Evolutionary conservation across 1,140 invertebrate genomes (phyloP).

Genomic region (Euura lappo): DNA sequence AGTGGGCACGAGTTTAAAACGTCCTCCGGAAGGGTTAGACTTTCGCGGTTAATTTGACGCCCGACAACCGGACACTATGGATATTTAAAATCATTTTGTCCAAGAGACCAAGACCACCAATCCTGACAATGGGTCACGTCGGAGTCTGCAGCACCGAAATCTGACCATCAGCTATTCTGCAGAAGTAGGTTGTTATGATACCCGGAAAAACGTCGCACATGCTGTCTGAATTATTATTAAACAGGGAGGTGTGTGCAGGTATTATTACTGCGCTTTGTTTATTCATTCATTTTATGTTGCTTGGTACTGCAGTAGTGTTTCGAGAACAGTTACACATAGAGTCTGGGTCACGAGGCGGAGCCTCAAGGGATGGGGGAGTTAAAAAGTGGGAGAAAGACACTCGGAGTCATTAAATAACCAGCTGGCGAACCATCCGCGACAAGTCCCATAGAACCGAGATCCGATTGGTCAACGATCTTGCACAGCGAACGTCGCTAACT

Average conservation of each 20-base stretch:
- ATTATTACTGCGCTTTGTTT: not conserved
- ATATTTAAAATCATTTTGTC: too few species aligned
- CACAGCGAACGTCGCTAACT: too few species aligned
- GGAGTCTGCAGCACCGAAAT: too few species aligned
- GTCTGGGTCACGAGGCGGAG: slow-evolving; percentile 6
- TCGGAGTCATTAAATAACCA: slow-evolving; percentile 1
- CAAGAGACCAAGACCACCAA: too few species aligned
- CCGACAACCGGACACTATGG: not conserved
- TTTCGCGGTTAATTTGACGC: slow-evolving; percentile 6
- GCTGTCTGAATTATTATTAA: not conserved
- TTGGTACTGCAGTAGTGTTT: not conserved
- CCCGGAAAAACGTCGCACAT: not conserved
- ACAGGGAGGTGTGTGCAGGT: not conserved
- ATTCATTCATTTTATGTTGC: not conserved
- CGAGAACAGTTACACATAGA: slow-evolving; percentile 1
- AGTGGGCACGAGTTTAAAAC: too few species aligned
- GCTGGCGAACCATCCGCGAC: not conserved
- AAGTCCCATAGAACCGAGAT: not conserved
- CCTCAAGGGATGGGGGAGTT: not conserved
- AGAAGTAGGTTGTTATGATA: not conserved
- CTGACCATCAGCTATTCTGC: too few species aligned
- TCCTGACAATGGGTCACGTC: too few species aligned
- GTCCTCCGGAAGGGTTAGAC: too few species aligned
- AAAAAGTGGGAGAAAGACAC: not conserved
- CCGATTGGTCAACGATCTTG: not conserved